Percentiles rank a stretch among this genome's conserved stretches.
Evolutionary conservation across 2,888 invertebrate genomes (phyloP).

Genomic region (Lithodes maja): DNA sequence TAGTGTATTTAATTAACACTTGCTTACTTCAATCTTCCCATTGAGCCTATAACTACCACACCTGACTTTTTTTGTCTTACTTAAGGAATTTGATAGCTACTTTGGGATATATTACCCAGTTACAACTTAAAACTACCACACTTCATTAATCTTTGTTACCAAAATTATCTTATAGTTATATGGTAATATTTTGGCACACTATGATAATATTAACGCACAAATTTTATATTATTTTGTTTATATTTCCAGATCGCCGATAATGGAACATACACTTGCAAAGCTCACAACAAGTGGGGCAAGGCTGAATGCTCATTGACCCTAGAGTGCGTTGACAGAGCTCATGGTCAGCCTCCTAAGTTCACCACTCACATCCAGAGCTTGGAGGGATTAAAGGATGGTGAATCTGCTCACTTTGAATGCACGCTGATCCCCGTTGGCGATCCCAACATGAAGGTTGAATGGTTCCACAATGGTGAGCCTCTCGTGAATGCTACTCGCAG

Average conservation of each 20-base stretch:
- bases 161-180: background rate
- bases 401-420: conserved; percentile 96
- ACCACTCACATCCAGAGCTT: conserved; percentile 87
- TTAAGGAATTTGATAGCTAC: too few relatives aligned
- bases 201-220: background rate
- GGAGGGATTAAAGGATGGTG: conserved; percentile 91
- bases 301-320: conserved; percentile 84
- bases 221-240: background rate
- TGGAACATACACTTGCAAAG: conserved; percentile 90
- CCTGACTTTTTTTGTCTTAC: too few relatives aligned
- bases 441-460: conserved; percentile 94
- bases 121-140: too few relatives aligned
- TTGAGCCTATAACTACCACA: too few relatives aligned
- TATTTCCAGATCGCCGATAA: conserved; percentile 81
- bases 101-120: too few relatives aligned
- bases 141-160: too few relatives aligned
- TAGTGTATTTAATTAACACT: too few relatives aligned
- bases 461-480: conserved; percentile 96
- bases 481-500: conserved; percentile 91
- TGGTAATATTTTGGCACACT: background rate
- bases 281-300: conserved; percentile 91
- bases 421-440: conserved; percentile 95
- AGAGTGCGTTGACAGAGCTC: conserved; percentile 86
- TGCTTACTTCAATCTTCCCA: too few relatives aligned
- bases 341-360: conserved; percentile 90